These are phyloP conservation scores for Diaprepes abbreviatus DNA, from an alignment of 2,888 invertebrate species.

Conservation along the genomic window DNA sequence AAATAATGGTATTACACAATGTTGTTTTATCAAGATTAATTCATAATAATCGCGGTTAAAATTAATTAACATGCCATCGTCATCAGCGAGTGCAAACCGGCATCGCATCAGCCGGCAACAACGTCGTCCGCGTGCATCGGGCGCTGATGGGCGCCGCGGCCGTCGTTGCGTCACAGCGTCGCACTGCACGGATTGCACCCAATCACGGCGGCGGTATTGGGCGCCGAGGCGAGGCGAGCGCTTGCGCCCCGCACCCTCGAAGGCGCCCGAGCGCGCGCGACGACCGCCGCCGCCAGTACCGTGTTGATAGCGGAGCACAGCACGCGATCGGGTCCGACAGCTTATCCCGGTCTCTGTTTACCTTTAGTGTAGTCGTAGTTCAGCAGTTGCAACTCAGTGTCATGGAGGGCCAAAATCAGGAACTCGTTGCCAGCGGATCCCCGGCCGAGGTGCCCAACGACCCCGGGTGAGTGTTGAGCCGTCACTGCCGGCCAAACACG, in stretches of 20 bases:
- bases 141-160: slow-evolving; percentile 42
- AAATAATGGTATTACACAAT: slow-evolving; percentile 14
- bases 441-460: slow-evolving; percentile 95
- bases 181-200: slow-evolving; percentile 68
- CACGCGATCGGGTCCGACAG: slow-evolving; percentile 74
- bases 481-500: slow-evolving; percentile 43
- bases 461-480: slow-evolving; percentile 81
- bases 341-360: slow-evolving; percentile 70
- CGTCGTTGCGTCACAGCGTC: slow-evolving; percentile 60
- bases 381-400: slow-evolving; percentile 53
- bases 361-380: slow-evolving; percentile 71
- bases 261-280: slow-evolving; percentile 58
- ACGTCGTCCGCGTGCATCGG: slow-evolving; percentile 31
- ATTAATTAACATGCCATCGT: slow-evolving; percentile 25
- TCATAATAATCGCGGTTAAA: slow-evolving; percentile 15
- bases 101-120: slow-evolving; percentile 28
- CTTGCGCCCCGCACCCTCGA: slow-evolving; percentile 58
- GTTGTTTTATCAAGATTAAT: slow-evolving; percentile 18
- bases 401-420: slow-evolving; percentile 85
- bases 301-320: slow-evolving; percentile 79
- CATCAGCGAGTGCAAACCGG: slow-evolving; percentile 8
- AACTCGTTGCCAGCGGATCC: slow-evolving; percentile 80
- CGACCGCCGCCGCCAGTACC: slow-evolving; percentile 70
- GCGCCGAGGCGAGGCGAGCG: slow-evolving; percentile 64
- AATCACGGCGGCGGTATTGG: slow-evolving; percentile 63